Base-by-base conservation (phyloP, 2,888 invertebrate genomes). In the Neoscelio sp. region DNA sequence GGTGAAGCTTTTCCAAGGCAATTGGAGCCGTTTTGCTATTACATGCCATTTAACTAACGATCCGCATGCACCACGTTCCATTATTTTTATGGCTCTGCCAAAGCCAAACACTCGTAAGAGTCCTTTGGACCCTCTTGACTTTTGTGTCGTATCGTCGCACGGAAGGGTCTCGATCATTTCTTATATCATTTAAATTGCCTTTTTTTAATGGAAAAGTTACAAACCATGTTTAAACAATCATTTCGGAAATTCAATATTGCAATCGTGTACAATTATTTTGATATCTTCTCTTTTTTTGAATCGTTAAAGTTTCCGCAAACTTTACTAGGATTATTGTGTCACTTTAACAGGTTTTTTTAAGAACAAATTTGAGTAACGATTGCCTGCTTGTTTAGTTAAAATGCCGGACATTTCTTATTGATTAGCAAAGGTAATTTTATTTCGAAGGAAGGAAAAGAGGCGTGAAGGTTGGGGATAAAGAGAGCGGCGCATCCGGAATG, bases 11-110 rank as follows among this genome's bases (percentile, higher is more conserved):
- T 79, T 73, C 76, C 44, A 58, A 79, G 65, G 77, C 28, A 50
- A 73, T 71, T 78, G 60, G 74, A 79, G 48, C 77, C 75, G 68
- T 73, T 83, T 85, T 82, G 85, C 86, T 84, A 86, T 87, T 88
- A 88, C 87, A 85, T 86, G 88, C 87, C 85, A 87, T 87, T 89
- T 88, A 87, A 84, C 84, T 84, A 85, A 85, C 86, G 84, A 84
- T 82, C 85, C 79, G 82, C 81, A 82, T 85, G 83, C 86, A 84
- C 82, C 82, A 82, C 81, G 85, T 85, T 85, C 84, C 85, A 87
- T 89, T 88, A 88, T 87, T 89, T 89, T 89, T 87, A 88, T 87
- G 86, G 86, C 88, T 85, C 82, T 83, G 83, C 85, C 85, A 85
- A 87, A 86, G 85, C 86, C 86, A 85, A 86, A 85, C 77, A 84